Evolutionary conservation across 2,113 vertebrate species (phyloP).

Genomic region (Corythornis cristatus): DNA sequence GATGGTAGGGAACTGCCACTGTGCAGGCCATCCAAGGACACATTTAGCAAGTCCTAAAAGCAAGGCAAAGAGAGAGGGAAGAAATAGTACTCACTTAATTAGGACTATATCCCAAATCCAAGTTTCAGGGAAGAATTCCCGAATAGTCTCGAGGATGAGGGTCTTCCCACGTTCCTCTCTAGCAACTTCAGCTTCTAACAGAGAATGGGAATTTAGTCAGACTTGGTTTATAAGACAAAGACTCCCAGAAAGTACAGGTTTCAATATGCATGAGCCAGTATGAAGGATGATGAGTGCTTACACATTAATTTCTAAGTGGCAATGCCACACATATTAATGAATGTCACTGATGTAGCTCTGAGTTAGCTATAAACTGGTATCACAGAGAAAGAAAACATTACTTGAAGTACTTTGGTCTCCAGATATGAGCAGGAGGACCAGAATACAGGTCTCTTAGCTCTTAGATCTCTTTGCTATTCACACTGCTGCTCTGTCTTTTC

Average conservation of each 20-base stretch:
- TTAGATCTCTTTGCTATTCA: background rate
- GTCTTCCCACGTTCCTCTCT: background rate
- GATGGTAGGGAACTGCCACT: background rate
- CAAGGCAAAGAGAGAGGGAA: background rate
- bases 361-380: background rate
- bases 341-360: background rate
- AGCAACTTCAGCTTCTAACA: background rate
- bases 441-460: background rate
- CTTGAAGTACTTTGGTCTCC: background rate
- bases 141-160: constrained; percentile 53
- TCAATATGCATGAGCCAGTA: background rate
- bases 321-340: background rate
- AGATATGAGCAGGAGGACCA: background rate
- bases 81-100: constrained; percentile 76
- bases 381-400: background rate
- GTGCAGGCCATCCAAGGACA: background rate
- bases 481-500: background rate
- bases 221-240: background rate
- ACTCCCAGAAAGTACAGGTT: background rate
- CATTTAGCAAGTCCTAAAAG: background rate
- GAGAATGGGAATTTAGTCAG: background rate
- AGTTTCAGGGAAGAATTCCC: constrained; percentile 83
- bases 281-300: background rate
- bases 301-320: background rate
- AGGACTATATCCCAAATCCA: constrained; percentile 86